phyloP scores from a whole-genome alignment of 1,140 invertebrate genomes.

The Scylla paramamosain region DNA sequence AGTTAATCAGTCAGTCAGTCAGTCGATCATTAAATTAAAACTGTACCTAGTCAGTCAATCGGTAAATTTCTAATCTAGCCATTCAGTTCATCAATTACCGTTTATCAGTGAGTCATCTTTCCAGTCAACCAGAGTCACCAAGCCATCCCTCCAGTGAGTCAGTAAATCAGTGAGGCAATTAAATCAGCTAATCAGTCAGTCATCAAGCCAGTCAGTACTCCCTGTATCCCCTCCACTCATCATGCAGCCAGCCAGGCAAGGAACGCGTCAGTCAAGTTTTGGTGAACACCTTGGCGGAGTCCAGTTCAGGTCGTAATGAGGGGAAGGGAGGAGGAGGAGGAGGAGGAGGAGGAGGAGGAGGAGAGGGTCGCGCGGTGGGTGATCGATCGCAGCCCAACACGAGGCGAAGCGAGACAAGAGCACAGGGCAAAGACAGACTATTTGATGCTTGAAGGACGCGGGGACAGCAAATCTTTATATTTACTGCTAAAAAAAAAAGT shows the following conservation, averaged over 20 bases:
- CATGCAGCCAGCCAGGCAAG: too few species aligned
- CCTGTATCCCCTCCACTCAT: not conserved
- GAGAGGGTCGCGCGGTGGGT: not conserved
- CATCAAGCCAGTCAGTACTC: not conserved
- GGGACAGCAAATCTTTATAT: not conserved
- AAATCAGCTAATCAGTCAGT: not conserved
- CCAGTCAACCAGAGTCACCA: not conserved
- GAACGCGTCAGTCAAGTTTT: not conserved
- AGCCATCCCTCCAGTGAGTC: not conserved
- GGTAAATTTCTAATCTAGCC: not conserved
- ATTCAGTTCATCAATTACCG: not conserved
- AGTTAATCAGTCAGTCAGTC: not conserved
- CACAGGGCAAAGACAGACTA: not conserved
- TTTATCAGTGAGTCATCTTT: too few species aligned
- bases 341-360: not conserved
- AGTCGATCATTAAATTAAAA: not conserved
- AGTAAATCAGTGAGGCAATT: too few species aligned
- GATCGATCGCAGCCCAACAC: not conserved
- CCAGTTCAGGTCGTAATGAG: not conserved
- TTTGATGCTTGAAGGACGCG: not conserved
- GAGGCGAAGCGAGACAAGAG: not conserved
- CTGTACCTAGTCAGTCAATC: not conserved
- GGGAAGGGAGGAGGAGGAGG: slow-evolving; percentile 12
- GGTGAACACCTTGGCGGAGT: not conserved
- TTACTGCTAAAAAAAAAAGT: not conserved